A percentile compares a stretch with the other conserved stretches of the same genome.
Evolutionary conservation across 2,113 vertebrate genomes (phyloP).

Genomic region (Phalacrocorax carbo): DNA sequence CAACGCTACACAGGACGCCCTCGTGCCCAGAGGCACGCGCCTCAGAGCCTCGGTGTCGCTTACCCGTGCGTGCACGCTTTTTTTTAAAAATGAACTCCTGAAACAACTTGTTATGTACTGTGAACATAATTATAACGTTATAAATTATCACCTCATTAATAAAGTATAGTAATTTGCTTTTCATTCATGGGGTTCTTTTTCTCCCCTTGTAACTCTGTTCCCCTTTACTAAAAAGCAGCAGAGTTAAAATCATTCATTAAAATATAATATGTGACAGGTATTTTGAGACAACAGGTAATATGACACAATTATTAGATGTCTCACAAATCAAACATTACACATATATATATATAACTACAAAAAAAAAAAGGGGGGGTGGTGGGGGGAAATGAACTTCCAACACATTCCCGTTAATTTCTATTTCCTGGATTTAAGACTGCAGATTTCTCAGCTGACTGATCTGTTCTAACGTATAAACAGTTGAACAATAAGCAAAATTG

Average conservation of each 20-base stretch:
- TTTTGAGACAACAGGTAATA: background rate
- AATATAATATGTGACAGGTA: background rate
- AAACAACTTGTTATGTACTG: background rate
- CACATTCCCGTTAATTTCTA: background rate
- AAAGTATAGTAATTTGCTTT: background rate
- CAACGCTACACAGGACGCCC: background rate
- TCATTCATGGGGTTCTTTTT: background rate
- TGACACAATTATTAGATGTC: background rate
- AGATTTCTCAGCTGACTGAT: background rate
- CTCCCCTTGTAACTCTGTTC: background rate
- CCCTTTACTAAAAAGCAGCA: background rate
- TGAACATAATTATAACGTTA: background rate
- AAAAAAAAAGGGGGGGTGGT: too few relatives aligned
- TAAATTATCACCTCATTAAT: background rate
- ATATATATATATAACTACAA: background rate
- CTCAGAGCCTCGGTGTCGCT: too few relatives aligned
- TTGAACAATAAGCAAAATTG: background rate
- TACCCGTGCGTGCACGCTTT: background rate
- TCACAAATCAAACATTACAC: background rate
- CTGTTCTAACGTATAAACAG: background rate
- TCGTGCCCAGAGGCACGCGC: background rate
- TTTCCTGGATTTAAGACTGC: background rate
- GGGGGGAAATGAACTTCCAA: background rate
- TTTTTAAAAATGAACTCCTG: background rate
- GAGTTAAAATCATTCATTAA: background rate